Evolutionary conservation across 2,113 vertebrate species (phyloP), one percentile per base, ranked within the genome.

Genomic region (Sisor rabdophorus): DNA sequence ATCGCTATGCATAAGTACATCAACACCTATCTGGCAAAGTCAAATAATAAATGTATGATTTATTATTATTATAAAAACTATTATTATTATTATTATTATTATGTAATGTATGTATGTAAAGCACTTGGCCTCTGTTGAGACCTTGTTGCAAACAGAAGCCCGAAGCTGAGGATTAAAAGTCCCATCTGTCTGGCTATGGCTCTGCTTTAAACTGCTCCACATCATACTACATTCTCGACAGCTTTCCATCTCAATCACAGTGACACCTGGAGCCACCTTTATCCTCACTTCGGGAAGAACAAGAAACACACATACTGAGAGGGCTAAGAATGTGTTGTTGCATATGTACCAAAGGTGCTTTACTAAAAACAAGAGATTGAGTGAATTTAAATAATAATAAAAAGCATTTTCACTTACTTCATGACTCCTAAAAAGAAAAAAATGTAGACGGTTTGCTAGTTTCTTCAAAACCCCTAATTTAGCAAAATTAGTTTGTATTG

Each of bases 181-280:
- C 85, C 89, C 91, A 92, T 92, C 90, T 92, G 90, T 87, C 74
- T 78, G 77, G 81, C 80, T 24, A 85, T 84, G 78, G 86, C 84
- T 89, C 88, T 86, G 82, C 83, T 88, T 87, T 89, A 89, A 91
- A 83, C 87, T 76, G 76, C 83, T 84, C 82, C 88, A 87, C 87
- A 89, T 89, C 85, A 86, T 81, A 84, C 85, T 70, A 28, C 4
- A 47, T 77, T 64, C 50, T 80, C 77, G 54, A 85, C 72, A 84
- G 84, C 86, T 84, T 64, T 76, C 59, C 20, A 65, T 79, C 64
- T 71, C 74, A 59, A 56, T 80, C 81, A 76, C 87, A 84, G 64
- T 87, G 86, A 87, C 88, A 86, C 73, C 22, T 70, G 77, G 36
- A 81, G 79, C 86, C 85, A 86, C 85, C 85, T 89, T 84, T 81